These are phyloP conservation scores for Takifugu ocellatus DNA, from an alignment of 2,797 vertebrate species.

Conservation along the genomic window DNA sequence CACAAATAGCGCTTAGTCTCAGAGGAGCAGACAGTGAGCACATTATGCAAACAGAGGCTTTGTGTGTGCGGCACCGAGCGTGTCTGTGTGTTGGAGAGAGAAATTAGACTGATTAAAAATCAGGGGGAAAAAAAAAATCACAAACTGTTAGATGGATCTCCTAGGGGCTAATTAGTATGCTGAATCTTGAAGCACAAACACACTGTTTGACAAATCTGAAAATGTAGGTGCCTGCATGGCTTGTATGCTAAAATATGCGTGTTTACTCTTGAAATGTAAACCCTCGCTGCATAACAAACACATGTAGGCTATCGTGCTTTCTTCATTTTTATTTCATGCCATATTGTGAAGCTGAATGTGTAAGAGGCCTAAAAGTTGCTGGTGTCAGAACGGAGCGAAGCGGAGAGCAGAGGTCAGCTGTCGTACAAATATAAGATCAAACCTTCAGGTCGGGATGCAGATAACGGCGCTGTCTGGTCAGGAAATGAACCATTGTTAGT, in stretches of 20 bases:
- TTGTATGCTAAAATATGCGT: constrained; percentile 35
- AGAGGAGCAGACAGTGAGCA: constrained; percentile 72
- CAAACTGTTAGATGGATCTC: constrained; percentile 76
- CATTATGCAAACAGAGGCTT: constrained; percentile 76
- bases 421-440: constrained; percentile 31
- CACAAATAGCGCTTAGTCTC: constrained; percentile 72
- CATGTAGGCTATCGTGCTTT: constrained; percentile 2
- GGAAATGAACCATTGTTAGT: constrained; percentile 60
- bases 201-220: constrained; percentile 64
- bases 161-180: constrained; percentile 75
- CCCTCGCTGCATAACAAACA: neutral
- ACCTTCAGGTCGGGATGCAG: constrained; percentile 43
- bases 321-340: constrained; percentile 17
- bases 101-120: constrained; percentile 80
- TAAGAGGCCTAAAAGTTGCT: constrained; percentile 28
- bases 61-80: constrained; percentile 60
- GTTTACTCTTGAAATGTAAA: constrained; percentile 43
- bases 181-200: constrained; percentile 58
- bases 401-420: constrained; percentile 33
- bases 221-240: constrained; percentile 48
- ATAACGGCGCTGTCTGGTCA: constrained; percentile 34
- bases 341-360: constrained; percentile 24
- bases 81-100: constrained; percentile 69
- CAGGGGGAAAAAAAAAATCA: constrained; percentile 62
- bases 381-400: constrained; percentile 17